Conservation (phyloP, 1,140 invertebrate genomes). For the Drosophila nigrodunni region DNA sequence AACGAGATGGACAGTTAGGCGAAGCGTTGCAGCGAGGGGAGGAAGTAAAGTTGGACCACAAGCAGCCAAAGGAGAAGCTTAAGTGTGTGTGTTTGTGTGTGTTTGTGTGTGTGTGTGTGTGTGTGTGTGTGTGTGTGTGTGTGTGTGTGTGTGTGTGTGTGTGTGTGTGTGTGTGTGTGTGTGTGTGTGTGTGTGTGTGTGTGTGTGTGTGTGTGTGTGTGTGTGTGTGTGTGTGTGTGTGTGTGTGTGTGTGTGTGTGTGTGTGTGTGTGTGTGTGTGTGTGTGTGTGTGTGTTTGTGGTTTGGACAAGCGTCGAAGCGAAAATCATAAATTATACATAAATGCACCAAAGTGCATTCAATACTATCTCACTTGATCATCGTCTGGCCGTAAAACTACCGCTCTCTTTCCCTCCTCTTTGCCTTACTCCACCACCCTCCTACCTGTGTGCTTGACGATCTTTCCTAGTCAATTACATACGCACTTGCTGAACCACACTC, state of each 20-base stretch:
- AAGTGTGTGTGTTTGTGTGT: neutral
- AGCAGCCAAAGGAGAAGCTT: too few species aligned
- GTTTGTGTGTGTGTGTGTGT: too few species aligned
- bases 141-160: neutral
- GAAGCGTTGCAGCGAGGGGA: neutral
- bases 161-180: neutral
- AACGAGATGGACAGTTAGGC: neutral
- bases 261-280: neutral
- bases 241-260: neutral
- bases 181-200: neutral
- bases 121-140: neutral
- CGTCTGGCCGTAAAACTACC: slow-evolving; percentile 19
- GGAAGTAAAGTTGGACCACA: neutral
- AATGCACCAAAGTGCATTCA: slow-evolving; percentile 36
- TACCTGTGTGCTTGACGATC: neutral
- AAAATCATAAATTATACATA: slow-evolving; percentile 52
- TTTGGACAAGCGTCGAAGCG: slow-evolving; percentile 33
- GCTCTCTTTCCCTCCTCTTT: neutral
- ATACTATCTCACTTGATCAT: slow-evolving; percentile 27
- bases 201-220: neutral
- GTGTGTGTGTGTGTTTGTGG: slow-evolving; percentile 1
- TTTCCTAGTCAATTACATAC: neutral
- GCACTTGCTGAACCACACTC: slow-evolving; percentile 19
- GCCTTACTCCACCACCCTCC: neutral
- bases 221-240: neutral